Conservation (phyloP, 2,113 vertebrate species). For the crab-eating macaque (Macaca fascicularis) region DNA sequence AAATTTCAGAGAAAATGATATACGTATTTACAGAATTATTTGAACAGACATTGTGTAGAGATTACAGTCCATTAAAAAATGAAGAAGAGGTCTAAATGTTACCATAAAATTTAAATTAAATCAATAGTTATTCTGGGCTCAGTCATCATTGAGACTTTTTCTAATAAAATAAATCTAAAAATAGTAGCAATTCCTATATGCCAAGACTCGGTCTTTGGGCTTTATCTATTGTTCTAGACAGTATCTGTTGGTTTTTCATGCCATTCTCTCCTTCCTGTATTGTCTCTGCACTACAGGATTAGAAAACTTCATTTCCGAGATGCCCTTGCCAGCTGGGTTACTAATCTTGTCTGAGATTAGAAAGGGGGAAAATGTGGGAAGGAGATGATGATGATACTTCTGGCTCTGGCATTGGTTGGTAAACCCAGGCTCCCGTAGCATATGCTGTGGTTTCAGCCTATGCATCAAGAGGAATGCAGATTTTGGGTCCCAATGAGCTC, state of each 20-base stretch:
- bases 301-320: not conserved
- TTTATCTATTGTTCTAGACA: not conserved
- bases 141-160: not conserved
- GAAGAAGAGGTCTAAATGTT: not conserved
- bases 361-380: not conserved
- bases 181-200: not conserved
- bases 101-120: slow-evolving; percentile 15
- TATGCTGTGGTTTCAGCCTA: not conserved
- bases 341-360: not conserved
- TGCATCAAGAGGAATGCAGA: not conserved
- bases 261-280: not conserved
- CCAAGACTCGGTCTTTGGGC: not conserved
- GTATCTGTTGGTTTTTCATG: not conserved
- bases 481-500: not conserved
- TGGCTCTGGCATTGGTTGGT: not conserved
- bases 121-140: not conserved
- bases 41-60: not conserved
- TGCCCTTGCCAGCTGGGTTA: not conserved
- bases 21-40: not conserved
- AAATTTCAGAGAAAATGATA: not conserved
- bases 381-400: not conserved
- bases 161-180: not conserved
- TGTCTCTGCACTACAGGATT: not conserved
- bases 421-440: not conserved
- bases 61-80: not conserved